phyloP scores from a whole-genome alignment of 2,888 invertebrate species.

The Branchipolynoe longqiensis region DNA sequence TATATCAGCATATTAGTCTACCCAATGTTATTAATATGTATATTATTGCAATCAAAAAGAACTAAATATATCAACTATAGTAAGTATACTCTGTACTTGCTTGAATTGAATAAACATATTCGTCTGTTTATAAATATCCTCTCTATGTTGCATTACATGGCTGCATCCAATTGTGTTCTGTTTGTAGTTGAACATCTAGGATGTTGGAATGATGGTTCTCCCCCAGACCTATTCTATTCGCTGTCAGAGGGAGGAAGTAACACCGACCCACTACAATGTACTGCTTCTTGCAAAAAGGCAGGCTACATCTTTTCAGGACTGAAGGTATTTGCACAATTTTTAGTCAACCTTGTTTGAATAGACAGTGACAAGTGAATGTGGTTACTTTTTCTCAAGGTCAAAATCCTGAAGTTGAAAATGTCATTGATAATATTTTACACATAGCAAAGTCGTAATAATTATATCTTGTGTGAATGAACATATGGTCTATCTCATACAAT shows the following conservation, averaged over 20 bases:
- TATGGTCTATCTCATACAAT: neutral
- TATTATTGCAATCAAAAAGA: too few species aligned
- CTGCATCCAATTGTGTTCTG: too few species aligned
- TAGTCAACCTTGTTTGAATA: neutral
- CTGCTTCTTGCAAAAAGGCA: neutral
- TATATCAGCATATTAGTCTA: too few species aligned
- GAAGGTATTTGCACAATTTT: neutral
- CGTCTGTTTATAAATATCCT: too few species aligned
- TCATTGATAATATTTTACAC: neutral
- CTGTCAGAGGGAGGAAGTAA: neutral
- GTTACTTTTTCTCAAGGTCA: neutral
- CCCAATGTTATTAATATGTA: too few species aligned
- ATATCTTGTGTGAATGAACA: neutral
- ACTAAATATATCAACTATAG: too few species aligned
- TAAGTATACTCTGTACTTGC: too few species aligned
- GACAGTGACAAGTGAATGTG: neutral
- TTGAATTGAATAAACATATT: too few species aligned
- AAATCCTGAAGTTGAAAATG: neutral
- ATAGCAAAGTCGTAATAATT: neutral
- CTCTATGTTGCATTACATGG: too few species aligned
- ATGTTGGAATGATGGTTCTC: neutral
- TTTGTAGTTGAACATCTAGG: neutral
- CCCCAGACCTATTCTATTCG: neutral
- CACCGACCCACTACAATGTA: neutral
- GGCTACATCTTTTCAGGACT: neutral